These are phyloP conservation scores for Drepana arcuata DNA, from an alignment of 1,140 invertebrate genomes.

Conservation along the genomic window DNA sequence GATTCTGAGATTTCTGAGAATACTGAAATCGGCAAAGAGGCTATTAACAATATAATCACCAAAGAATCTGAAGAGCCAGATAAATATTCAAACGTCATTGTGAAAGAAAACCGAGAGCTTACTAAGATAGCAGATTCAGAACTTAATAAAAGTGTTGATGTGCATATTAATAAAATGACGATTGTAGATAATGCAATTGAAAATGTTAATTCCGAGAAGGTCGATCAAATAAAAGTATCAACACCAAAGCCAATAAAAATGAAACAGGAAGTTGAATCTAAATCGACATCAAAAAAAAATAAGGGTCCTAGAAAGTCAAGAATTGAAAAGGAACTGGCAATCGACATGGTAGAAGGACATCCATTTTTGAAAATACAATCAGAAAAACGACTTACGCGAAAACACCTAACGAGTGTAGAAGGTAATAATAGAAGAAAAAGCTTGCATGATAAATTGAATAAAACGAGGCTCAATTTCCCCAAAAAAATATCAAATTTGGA, in stretches of 20 bases:
- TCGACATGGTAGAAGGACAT: slow-evolving; percentile 66
- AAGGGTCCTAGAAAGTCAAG: slow-evolving; percentile 36
- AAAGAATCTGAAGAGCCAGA: too few species aligned
- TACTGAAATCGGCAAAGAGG: too few species aligned
- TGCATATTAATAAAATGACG: slow-evolving; percentile 11
- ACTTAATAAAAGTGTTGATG: background rate
- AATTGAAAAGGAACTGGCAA: slow-evolving; percentile 55
- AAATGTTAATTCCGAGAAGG: too few species aligned
- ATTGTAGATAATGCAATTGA: slow-evolving; percentile 1
- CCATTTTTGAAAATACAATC: slow-evolving; percentile 41
- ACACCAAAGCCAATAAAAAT: background rate
- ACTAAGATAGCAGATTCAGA: too few species aligned
- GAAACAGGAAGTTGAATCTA: too few species aligned
- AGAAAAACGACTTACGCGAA: slow-evolving; percentile 39
- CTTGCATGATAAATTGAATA: slow-evolving; percentile 27
- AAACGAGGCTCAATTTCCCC: slow-evolving; percentile 19
- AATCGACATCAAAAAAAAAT: slow-evolving; percentile 28
- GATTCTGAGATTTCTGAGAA: too few species aligned
- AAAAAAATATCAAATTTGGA: too few species aligned
- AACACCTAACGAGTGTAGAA: slow-evolving; percentile 20
- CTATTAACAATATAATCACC: too few species aligned
- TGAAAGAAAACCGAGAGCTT: too few species aligned
- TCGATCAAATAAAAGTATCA: too few species aligned
- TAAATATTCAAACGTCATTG: too few species aligned
- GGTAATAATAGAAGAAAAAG: slow-evolving; percentile 23